Evolutionary conservation across 2,888 invertebrate genomes (phyloP), one percentile per base, ranked within the genome.

Genomic region (Atrina japonica): DNA sequence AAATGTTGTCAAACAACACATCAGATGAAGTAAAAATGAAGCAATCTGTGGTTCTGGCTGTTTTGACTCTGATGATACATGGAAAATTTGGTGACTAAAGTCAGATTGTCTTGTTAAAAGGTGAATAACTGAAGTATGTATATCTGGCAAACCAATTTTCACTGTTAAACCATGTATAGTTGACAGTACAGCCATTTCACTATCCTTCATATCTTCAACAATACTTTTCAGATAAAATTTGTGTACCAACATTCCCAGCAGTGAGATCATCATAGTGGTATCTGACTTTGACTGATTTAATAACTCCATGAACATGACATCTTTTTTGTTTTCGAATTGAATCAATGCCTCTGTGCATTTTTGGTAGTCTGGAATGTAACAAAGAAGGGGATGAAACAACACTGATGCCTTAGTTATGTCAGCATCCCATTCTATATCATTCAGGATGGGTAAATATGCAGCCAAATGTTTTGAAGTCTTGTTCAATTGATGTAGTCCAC

Each of bases 11-110:
- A 61, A 35, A 11, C 61, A 40, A 23, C 50, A 58, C 7, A 63
- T 61, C 11, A 73, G 27, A n/a, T 73, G 70, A 40, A 66, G 35
- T 41, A 70, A 27, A 27, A 70, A 40, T 25, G 66, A 63, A 25
- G 47, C 64, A 3, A 70, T 58, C 11, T 73, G 59, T 30, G 49
- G 47, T 7, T 59, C 63, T 30, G 49, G 47, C 14, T 18, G 45
- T 41, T 52, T 40, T 30, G 66, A 29, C 23, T 63, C 52, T 7
- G 30, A 47, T 25, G 30, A 40, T 9, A 69, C 18, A 30, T 41
- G 23, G 14, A 73, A 66, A 2, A 69, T n/a, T 49, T 35, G 25
- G 30, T 61, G 60, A 3, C n/a, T 45, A 47, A 73, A 66, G 11
- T 68, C 69, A 16, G n/a, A n/a, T 29, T 30, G 25, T 30, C 60